phyloP scores from a whole-genome alignment of 2,113 vertebrate species.

The Burhinus oedicnemus region DNA sequence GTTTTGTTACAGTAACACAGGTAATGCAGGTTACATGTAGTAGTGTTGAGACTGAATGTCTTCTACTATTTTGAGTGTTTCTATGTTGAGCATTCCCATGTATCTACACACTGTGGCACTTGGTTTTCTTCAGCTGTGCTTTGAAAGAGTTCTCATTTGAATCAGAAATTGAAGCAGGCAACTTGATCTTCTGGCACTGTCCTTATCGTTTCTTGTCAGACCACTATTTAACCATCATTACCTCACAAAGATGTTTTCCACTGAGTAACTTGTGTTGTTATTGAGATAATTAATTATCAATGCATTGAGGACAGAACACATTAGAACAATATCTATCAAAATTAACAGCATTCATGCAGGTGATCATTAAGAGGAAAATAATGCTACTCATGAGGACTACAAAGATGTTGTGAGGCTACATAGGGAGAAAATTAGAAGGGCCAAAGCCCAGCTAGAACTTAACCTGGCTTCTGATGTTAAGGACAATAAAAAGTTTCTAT shows the following conservation, averaged over 20 bases:
- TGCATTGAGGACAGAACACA: background rate
- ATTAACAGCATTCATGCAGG: background rate
- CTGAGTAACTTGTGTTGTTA: background rate
- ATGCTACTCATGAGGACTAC: too few species aligned
- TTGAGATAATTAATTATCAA: conserved; percentile 5
- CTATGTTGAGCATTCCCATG: background rate
- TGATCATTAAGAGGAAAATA: background rate
- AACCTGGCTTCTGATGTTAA: too few species aligned
- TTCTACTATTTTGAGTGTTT: background rate
- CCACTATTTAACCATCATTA: conserved; percentile 9
- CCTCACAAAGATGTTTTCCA: background rate
- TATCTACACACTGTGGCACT: background rate
- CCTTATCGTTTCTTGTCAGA: conserved; percentile 32
- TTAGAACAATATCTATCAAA: background rate
- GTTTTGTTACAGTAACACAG: background rate
- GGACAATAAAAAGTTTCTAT: too few species aligned
- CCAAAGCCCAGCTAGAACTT: too few species aligned
- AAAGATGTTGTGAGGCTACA: too few species aligned
- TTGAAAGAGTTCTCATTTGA: background rate
- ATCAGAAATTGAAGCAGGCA: conserved; percentile 35
- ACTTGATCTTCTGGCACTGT: conserved; percentile 30
- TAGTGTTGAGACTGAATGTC: background rate
- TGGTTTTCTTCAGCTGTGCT: background rate
- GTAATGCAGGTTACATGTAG: background rate
- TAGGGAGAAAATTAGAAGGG: too few species aligned